Evolutionary conservation across 1,140 invertebrate species (phyloP), one percentile per base, ranked within the genome.

Genomic region (Phymastichus coffea): DNA sequence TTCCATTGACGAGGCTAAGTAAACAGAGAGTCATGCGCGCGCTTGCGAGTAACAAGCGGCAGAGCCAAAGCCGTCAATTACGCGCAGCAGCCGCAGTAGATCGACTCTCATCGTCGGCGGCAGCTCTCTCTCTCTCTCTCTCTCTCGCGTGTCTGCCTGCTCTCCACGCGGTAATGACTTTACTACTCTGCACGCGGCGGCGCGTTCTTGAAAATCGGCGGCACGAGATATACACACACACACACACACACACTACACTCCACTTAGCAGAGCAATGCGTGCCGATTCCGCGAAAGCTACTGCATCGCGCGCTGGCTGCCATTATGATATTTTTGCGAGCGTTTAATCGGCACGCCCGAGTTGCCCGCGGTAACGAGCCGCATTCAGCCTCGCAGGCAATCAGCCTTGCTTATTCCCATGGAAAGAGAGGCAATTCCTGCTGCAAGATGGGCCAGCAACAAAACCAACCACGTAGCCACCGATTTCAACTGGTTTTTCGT

Each of bases 291-390:
- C 46, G 46, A 48, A 48, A n/a, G n/a, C n/a, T n/a, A n/a, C n/a
- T n/a, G n/a, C n/a, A n/a, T 33, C 28, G 17, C 28, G 28, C 41
- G 19, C 44, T 47, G 19, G n/a, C n/a, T 47, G 28, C 46, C 46
- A 48, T 48, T 33, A 48, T 48, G n/a, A n/a, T 48, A 48, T 48
- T 48, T 33, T 48, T 48, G 48, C 48, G 48, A 51, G 30, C 30
- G 37, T 51, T 38, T 51, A 33, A 35, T 35, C 28, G 28, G 22
- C 4, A 17, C 25, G 4, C 23, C n/a, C n/a, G n/a, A n/a, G n/a
- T n/a, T n/a, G n/a, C n/a, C n/a, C n/a, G n/a, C n/a, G n/a, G n/a
- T n/a, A n/a, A n/a, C n/a, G n/a, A n/a, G n/a, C n/a, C n/a, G n/a
- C n/a, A n/a, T n/a, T n/a, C n/a, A n/a, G n/a, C n/a, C n/a, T n/a